Percentiles rank a stretch among this genome's conserved stretches.
Evolutionary conservation across 2,113 vertebrate genomes (phyloP).

Genomic region (Semnornis frantzii): DNA sequence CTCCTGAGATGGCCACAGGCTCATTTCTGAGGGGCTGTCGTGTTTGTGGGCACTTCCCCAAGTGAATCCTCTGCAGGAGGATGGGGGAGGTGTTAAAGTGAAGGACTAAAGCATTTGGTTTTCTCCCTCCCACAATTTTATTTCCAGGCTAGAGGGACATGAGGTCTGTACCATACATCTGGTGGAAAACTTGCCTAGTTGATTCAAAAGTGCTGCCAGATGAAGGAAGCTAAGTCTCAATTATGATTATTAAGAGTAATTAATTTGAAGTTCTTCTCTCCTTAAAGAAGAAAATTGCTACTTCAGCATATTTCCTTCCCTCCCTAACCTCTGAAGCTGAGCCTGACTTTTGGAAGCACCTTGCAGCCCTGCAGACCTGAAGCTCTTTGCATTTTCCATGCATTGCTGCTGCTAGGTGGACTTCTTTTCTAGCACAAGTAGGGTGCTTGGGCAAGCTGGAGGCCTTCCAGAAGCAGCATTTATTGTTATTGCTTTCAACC

Average conservation of each 20-base stretch:
- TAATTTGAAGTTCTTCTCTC: not conserved
- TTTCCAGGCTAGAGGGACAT: not conserved
- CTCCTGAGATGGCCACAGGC: not conserved
- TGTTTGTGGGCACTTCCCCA: fast-evolving
- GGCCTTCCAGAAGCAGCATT: not conserved
- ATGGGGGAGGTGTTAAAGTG: not conserved
- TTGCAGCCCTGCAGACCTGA: not conserved
- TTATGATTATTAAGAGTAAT: not conserved
- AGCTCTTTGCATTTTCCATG: not conserved
- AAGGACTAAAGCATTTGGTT: not conserved
- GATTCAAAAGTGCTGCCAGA: not conserved
- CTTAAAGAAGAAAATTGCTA: not conserved
- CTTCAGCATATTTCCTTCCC: not conserved
- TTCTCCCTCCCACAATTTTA: not conserved
- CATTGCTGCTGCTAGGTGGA: not conserved
- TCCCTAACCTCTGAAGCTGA: not conserved
- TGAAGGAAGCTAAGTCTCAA: not conserved
- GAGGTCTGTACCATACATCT: not conserved
- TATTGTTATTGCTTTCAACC: not conserved
- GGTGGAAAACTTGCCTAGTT: not conserved
- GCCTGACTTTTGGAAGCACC: not conserved
- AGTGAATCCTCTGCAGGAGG: not conserved
- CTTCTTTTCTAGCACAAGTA: not conserved
- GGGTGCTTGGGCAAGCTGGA: not conserved
- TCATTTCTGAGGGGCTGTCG: fast-evolving